A percentile compares a stretch with the other conserved stretches of the same genome.
These are phyloP conservation scores for Catagonus wagneri DNA, from an alignment of 2,113 vertebrate genomes.

Conservation along the genomic window DNA sequence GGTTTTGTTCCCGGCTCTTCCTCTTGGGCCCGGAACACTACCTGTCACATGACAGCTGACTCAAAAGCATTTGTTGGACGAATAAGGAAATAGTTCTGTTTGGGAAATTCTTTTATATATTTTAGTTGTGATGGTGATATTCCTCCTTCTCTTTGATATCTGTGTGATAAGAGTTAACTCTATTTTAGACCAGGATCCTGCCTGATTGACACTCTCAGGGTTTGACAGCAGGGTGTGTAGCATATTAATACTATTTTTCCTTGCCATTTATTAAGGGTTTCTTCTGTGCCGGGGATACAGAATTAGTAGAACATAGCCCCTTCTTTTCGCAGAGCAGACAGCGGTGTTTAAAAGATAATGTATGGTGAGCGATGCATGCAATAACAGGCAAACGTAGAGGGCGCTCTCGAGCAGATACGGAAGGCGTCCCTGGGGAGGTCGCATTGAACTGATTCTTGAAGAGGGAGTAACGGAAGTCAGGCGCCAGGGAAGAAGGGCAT, in stretches of 20 bases:
- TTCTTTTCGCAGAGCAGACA: not conserved
- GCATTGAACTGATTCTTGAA: not conserved
- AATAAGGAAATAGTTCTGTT: slow-evolving; percentile 9
- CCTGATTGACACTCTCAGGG: not conserved
- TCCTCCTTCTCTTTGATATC: slow-evolving; percentile 1
- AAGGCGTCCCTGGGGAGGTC: not conserved
- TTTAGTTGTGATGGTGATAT: not conserved
- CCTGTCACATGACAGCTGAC: not conserved
- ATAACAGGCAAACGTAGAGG: not conserved
- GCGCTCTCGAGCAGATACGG: not conserved
- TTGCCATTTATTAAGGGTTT: slow-evolving; percentile 30
- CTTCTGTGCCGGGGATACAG: slow-evolving; percentile 7
- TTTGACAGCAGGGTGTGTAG: not conserved
- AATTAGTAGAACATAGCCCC: not conserved
- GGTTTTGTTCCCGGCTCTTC: not conserved
- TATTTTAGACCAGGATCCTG: not conserved
- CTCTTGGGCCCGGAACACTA: not conserved
- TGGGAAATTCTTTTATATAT: not conserved
- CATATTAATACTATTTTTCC: not conserved
- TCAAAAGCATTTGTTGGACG: not conserved
- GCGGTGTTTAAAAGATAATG: not conserved
- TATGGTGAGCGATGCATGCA: not conserved
- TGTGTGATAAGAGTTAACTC: not conserved
- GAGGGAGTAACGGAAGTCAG: not conserved
- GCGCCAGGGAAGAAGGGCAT: not conserved